Percentiles rank a stretch among this genome's conserved stretches.
phyloP scores from a whole-genome alignment of 2,113 vertebrate species.

The Seriola dumerili region DNA sequence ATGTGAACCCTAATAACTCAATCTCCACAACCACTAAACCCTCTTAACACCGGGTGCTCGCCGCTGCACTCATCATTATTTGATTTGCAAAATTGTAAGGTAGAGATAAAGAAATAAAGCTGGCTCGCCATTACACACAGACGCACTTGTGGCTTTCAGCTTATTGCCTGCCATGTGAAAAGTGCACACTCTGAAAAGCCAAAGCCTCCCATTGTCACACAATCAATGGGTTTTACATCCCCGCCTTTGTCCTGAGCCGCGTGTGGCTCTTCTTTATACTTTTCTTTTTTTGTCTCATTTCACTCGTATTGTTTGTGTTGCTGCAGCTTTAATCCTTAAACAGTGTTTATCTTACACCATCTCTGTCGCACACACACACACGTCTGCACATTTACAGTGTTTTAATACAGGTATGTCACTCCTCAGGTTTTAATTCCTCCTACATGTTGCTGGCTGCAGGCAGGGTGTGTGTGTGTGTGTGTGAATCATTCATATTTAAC shows the following conservation, averaged over 20 bases:
- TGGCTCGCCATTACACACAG: constrained; percentile 66
- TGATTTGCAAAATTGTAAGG: constrained; percentile 79
- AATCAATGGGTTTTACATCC: constrained; percentile 59
- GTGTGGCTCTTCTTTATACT: constrained; percentile 10
- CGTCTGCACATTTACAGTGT: no score
- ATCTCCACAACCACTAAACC: constrained; percentile 74
- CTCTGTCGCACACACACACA: no score
- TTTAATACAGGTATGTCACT: no score
- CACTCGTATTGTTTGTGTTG: background rate
- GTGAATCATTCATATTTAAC: background rate
- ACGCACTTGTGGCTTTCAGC: constrained; percentile 74
- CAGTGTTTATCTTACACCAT: background rate
- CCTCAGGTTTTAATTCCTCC: background rate
- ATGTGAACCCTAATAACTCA: constrained; percentile 73
- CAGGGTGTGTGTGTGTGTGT: no score
- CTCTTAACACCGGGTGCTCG: constrained; percentile 71
- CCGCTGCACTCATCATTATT: constrained; percentile 78
- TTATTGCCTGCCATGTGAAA: constrained; percentile 59
- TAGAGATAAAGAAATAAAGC: constrained; percentile 77
- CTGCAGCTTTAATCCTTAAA: background rate
- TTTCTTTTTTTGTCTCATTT: background rate
- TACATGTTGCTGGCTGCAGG: background rate
- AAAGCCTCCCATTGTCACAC: constrained; percentile 55
- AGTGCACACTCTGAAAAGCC: constrained; percentile 53
- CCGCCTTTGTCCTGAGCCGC: constrained; percentile 17